A percentile compares a stretch with the other conserved stretches of the same genome.
These are phyloP conservation scores for Ligdia adustata DNA, from an alignment of 2,888 invertebrate genomes.

Conservation along the genomic window DNA sequence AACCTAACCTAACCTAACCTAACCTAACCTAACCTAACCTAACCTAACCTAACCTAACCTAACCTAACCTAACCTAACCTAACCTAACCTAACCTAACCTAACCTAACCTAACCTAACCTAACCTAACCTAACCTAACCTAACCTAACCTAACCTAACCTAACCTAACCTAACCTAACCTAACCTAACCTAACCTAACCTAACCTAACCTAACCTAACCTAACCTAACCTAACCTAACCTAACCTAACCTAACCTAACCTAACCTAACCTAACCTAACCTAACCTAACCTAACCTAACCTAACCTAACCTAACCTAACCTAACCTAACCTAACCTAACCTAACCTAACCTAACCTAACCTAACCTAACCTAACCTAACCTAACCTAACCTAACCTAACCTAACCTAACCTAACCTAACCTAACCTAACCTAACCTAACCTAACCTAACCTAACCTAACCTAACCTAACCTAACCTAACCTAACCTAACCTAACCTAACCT, in stretches of 20 bases:
- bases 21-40: slow-evolving; percentile 6
- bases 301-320: not conserved
- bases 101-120: slow-evolving; percentile 10
- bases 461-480: not conserved
- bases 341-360: not conserved
- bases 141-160: slow-evolving; percentile 10
- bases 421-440: not conserved
- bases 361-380: not conserved
- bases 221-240: not conserved
- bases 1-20: slow-evolving; percentile 6
- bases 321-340: not conserved
- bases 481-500: not conserved
- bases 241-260: not conserved
- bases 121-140: slow-evolving; percentile 10
- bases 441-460: not conserved
- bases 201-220: slow-evolving; percentile 10
- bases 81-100: slow-evolving; percentile 7
- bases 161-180: slow-evolving; percentile 10
- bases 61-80: slow-evolving; percentile 6
- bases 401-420: not conserved
- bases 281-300: not conserved
- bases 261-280: not conserved
- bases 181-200: slow-evolving; percentile 10
- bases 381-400: not conserved
- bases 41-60: slow-evolving; percentile 6